Base-by-base conservation (phyloP, 2,888 invertebrate genomes). In the Hydraecia micacea region DNA sequence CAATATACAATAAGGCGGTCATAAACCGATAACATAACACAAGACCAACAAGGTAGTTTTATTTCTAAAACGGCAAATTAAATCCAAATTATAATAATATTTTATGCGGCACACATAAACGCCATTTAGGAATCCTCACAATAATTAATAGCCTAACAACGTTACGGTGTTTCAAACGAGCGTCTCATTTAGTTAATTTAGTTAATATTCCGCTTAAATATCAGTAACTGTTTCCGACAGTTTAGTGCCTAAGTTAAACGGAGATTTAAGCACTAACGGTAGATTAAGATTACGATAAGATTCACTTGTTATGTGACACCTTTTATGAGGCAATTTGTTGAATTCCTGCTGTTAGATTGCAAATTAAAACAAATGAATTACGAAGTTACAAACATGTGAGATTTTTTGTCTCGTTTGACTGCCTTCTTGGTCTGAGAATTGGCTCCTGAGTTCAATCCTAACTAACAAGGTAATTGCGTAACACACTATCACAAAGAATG, bases 181-280 rank as follows among this genome's bases (percentile, higher is more conserved):
- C 42, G 73, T 28, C 73, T 80, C 52, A 80, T 78, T 78, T 55
- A 46, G 36, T 8, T 73, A 36, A 78, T 80, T 78, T 80, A 46
- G 42, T 81, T 52, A 55, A 82, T 36, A 55, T 62, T 63, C 28
- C 21, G 63, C 13, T 77, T 69, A 65, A 83, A 77, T 77, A 83
- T 58, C 52, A 69, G 58, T 80, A 80, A 80, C 80, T 65, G 80
- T 83, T 63, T 25, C n/a, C 18, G 63, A 69, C 83, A 49, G n/a
- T 83, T 63, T 77, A 83, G 63, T 83, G 55, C 62, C 36, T 69
- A 42, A 83, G 63, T 77, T 65, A 76, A 65, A 46, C 63, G 55
- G 39, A 69, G 77, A 69, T 83, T 76, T 83, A 65, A 80, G 5
- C 32, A n/a, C 65, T 80, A 80, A 80, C 83, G 77, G 83, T 65